Percentiles rank a stretch among this genome's conserved stretches.
These are phyloP conservation scores for Sinonovacula constricta DNA, from an alignment of 1,140 invertebrate species.

Conservation along the genomic window DNA sequence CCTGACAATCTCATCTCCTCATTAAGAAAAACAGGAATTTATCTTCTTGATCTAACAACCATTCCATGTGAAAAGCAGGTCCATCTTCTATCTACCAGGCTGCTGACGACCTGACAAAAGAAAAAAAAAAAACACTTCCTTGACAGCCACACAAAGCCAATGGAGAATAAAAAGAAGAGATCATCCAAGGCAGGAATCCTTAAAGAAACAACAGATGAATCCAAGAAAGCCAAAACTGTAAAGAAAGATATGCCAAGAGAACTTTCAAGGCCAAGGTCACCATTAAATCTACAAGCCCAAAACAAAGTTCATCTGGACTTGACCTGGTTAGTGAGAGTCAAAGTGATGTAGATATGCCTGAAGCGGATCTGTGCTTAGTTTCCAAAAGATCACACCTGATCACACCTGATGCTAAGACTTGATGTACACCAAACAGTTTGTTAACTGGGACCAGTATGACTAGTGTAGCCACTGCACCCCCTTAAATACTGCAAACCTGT, in stretches of 20 bases:
- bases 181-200: neutral
- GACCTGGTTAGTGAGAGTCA: neutral
- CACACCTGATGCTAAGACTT: no score
- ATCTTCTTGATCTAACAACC: neutral
- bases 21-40: constrained; percentile 23
- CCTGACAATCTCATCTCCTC: constrained; percentile 15
- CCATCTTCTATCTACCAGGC: constrained; percentile 5
- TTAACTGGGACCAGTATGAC: constrained; percentile 10
- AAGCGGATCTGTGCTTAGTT: neutral
- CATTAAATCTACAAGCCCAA: no score
- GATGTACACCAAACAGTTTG: neutral
- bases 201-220: neutral
- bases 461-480: no score
- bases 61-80: neutral
- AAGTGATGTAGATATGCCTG: neutral
- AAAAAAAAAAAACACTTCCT: no score
- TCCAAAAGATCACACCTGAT: neutral
- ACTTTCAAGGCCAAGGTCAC: no score
- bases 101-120: neutral
- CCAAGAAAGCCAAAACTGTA: neutral
- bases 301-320: constrained; percentile 14
- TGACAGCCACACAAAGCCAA: neutral
- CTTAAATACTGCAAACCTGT: constrained; percentile 7
- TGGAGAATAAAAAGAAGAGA: neutral
- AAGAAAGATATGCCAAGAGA: no score